These are phyloP conservation scores for Petromus typicus DNA, from an alignment of 2,113 vertebrate genomes.

Conservation along the genomic window DNA sequence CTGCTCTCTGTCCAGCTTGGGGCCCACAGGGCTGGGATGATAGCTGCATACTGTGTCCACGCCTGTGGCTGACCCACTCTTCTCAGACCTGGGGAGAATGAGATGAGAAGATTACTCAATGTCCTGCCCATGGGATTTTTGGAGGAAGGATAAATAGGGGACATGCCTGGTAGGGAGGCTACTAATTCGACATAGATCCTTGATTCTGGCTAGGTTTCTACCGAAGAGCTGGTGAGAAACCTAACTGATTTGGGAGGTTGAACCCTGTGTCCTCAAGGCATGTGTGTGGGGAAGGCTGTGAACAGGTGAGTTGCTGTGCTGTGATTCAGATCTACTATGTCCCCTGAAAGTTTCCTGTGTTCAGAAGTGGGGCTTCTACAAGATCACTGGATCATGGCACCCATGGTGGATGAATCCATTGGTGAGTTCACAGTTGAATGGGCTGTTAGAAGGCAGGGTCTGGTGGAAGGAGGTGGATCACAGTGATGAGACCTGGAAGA, in stretches of 20 bases:
- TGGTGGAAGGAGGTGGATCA: no score
- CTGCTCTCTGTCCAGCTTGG: slow-evolving; percentile 46
- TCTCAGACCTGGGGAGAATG: slow-evolving; percentile 52
- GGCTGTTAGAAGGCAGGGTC: no score
- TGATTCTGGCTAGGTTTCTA: neutral
- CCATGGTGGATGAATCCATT: no score
- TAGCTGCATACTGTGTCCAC: slow-evolving; percentile 78
- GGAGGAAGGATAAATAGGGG: neutral
- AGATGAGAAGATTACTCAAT: neutral
- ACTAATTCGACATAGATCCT: neutral
- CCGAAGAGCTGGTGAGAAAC: neutral
- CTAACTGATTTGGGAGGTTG: neutral
- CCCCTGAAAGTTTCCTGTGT: no score
- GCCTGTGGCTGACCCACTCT: slow-evolving; percentile 33
- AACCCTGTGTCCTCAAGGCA: neutral
- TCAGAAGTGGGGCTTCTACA: no score
- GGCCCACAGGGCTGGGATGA: neutral
- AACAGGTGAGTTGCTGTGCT: no score
- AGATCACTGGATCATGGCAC: no score
- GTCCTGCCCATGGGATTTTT: neutral
- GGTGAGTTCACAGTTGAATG: no score
- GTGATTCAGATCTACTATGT: no score
- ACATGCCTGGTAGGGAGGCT: neutral
- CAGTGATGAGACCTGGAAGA: no score
- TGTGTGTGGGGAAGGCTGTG: no score